Percentiles rank a stretch among this genome's conserved stretches.
Conservation (phyloP, 2,113 vertebrate species). For the Phasianus colchicus region DNA sequence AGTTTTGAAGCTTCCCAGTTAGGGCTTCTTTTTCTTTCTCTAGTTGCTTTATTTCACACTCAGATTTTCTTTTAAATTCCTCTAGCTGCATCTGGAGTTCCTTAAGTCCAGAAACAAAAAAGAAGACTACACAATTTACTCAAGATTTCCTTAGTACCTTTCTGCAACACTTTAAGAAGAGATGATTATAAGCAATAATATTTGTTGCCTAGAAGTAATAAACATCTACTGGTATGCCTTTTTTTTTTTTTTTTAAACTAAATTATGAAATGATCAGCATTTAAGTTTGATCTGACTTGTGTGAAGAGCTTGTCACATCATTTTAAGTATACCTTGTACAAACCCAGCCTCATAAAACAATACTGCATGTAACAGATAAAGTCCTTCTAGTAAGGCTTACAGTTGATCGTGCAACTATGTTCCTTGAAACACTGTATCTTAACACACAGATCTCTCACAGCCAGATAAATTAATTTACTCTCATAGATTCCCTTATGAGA, state of each 20-base stretch:
- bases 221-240: background rate
- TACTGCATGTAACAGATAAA: background rate
- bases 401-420: background rate
- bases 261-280: background rate
- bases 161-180: background rate
- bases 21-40: slow-evolving; percentile 86
- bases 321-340: background rate
- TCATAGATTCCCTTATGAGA: background rate
- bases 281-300: background rate
- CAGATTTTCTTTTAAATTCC: slow-evolving; percentile 83
- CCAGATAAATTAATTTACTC: background rate
- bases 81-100: slow-evolving; percentile 82
- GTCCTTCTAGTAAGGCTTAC: background rate
- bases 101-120: slow-evolving; percentile 41
- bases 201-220: background rate
- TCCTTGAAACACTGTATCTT: background rate
- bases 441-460: background rate
- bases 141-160: background rate
- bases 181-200: background rate
- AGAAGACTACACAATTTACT: background rate
- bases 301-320: background rate
- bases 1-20: slow-evolving; percentile 82
- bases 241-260: background rate
- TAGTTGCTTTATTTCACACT: slow-evolving; percentile 79
- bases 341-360: background rate